These are phyloP conservation scores for Intellagama lesueurii DNA, from an alignment of 2,797 vertebrate genomes.

Conservation along the genomic window DNA sequence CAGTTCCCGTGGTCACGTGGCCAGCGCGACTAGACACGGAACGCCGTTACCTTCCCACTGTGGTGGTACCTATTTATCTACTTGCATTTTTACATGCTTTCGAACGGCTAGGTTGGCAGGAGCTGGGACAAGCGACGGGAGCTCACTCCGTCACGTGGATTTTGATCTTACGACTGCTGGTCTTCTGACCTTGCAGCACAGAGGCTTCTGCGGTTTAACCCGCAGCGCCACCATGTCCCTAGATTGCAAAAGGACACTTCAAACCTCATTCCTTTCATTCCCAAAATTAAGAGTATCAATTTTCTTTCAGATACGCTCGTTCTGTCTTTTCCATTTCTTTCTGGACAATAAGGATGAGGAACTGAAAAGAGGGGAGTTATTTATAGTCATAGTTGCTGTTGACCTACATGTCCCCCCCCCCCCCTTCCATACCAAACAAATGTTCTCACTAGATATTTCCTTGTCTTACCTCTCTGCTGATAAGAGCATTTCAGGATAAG, in stretches of 20 bases:
- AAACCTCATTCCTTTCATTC: conserved; percentile 32
- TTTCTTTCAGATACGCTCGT: conserved; percentile 48
- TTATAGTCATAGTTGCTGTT: conserved; percentile 43
- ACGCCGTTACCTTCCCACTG: no score
- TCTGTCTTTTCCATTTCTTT: conserved; percentile 63
- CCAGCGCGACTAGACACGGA: no score
- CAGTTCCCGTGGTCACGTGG: no score
- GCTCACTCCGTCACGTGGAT: no score
- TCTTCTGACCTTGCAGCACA: no score
- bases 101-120: no score
- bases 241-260: not conserved
- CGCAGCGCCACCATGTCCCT: not conserved
- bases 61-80: no score
- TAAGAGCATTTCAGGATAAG: conserved; percentile 75
- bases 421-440: conserved; percentile 17
- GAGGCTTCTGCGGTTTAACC: no score
- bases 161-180: no score
- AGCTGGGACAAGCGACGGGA: no score
- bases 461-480: conserved; percentile 73
- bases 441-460: conserved; percentile 60
- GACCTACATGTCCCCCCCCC: conserved; percentile 45
- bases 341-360: conserved; percentile 57
- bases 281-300: not conserved
- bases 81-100: no score
- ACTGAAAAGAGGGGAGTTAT: conserved; percentile 58